Base-by-base conservation (phyloP, 1,140 invertebrate species). In the Drosophila tsacasi region DNA sequence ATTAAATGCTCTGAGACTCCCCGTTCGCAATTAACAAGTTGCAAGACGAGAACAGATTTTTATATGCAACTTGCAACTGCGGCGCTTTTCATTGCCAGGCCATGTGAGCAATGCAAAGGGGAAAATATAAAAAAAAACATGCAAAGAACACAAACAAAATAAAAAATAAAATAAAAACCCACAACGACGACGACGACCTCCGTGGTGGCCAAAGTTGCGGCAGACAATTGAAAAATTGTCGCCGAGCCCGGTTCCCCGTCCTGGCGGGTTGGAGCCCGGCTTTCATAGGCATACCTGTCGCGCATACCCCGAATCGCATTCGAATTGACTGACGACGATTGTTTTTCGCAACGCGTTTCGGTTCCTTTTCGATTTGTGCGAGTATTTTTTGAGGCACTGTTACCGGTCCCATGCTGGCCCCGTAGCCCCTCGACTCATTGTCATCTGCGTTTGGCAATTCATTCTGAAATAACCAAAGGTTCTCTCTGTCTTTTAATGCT, bases 191-290 rank as follows among this genome's bases (percentile, higher is more conserved):
- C 60, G 73, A 66, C 81, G 82, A 90, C 84, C 85, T 91, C 81
- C 85, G 54, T 86, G 76, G 83, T 89, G 69, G 83, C 69, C 60
- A 75, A 67, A 81, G 78, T 47, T 44, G 49, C 39, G 47, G 59
- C 59, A 81, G 85, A 89, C 85, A 90, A 89, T 90, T 90, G 85
- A 83, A 89, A 90, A 89, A 90, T 89, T 90, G 85, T 90, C 85
- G 85, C 85, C 81, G n/a, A 89, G 55, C 85, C 66, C 54, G 78
- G 52, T 50, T 58, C 46, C 61, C 40, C 59, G 58, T 62, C 19
- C 37, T 40, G 40, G 37, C 40, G 59, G 25, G n/a, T 30, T 49
- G 65, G 69, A 46, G 42, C 52, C 55, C 37, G 58, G 50, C 44
- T 78, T 68, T 89, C 84, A 86, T 86, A 86, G 83, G 74, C 81